Evolutionary conservation across 2,113 vertebrate species (phyloP), one percentile per base, ranked within the genome.

Genomic region (Tympanuchus pallidicinctus): DNA sequence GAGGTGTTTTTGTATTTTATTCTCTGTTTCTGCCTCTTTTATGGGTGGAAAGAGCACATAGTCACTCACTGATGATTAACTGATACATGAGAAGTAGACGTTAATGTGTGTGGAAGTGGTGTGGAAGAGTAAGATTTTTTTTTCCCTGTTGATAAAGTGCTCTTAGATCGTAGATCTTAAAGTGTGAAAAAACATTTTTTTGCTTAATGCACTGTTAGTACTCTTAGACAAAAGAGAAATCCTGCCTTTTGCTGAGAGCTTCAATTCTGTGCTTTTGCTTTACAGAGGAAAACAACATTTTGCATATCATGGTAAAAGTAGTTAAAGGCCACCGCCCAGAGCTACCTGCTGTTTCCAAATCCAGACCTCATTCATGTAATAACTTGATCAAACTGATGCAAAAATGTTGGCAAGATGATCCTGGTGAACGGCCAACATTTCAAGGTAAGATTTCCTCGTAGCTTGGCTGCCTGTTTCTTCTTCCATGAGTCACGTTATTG

Each of bases 221-320:
- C 11, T 73, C 11, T 36, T 69, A 60, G 16, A 38, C 38, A 80
- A 66, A 78, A 67, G 15, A 61, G 8, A 75, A 82, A 34, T 54
- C 1, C 25, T 66, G 42, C 8, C 8, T 86, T 93, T 85, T 80
- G 8, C 9, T 18, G 66, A 8, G 40, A 48, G 52, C 77, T 94
- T 86, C 87, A 90, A 69, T 9, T 22, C 10, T 47, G 34, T 40
- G 16, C 74, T 52, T 95, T 87, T 88, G 30, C 72, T 83, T 93
- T 87, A 78, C 92, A 99, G 99, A 99, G n/a, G 99, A 99, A 95
- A 99, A 98, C 86, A 99, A 99, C 77, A 99, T 99, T 96, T 98
- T 99, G 63, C 99, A 99, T 94, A 98, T 99, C 93, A 99, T 99
- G 99, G 98, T 99, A 96, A 99, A 99, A 95, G 99, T 99, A 91